Evolutionary conservation across 2,113 vertebrate genomes (phyloP).

Genomic region (Motacilla alba): DNA sequence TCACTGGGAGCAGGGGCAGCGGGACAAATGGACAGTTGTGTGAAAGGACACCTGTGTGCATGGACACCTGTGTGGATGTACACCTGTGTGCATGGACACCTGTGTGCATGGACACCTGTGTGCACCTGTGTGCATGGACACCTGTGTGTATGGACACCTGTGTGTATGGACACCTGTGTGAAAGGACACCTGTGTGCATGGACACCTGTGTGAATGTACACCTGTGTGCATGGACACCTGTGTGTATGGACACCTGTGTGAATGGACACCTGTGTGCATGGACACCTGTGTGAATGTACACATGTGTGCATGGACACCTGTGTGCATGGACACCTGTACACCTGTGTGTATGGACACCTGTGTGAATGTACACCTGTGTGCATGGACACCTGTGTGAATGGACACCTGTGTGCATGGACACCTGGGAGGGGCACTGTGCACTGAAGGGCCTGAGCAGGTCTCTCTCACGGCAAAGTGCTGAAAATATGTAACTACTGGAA

Average conservation of each 20-base stretch:
- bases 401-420: accelerated
- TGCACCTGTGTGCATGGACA: no score
- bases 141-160: no score
- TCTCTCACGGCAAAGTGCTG: not conserved
- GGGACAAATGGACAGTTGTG: accelerated
- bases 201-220: no score
- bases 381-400: not conserved
- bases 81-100: no score
- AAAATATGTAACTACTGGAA: not conserved
- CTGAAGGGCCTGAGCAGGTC: not conserved
- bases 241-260: no score
- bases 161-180: accelerated
- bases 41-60: accelerated
- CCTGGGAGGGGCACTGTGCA: accelerated
- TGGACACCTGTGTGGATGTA: no score
- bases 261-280: no score
- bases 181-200: accelerated
- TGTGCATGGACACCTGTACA: accelerated
- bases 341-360: accelerated
- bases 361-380: no score
- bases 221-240: no score
- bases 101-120: no score
- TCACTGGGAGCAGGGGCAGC: not conserved
- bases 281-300: no score
- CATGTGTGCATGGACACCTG: no score